Percentiles rank a stretch among this genome's conserved stretches.
phyloP scores from a whole-genome alignment of 2,113 vertebrate genomes.

The Nerophis lumbriciformis region DNA sequence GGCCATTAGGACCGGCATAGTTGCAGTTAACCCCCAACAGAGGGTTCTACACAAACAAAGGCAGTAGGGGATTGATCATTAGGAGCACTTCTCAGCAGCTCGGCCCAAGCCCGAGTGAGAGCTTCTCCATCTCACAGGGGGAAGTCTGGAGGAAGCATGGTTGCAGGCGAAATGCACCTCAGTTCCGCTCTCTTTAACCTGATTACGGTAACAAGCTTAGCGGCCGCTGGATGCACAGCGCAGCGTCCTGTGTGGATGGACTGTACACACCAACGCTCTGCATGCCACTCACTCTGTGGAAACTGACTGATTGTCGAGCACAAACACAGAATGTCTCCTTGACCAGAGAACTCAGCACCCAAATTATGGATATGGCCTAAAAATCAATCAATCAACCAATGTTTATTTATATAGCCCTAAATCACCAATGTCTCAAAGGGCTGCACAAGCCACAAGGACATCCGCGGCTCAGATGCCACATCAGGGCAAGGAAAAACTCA shows the following conservation, averaged over 20 bases:
- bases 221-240: conserved; percentile 45
- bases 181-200: conserved; percentile 63
- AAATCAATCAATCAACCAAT: too few species aligned
- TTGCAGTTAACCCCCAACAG: conserved; percentile 37
- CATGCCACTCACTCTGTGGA: conserved; percentile 15
- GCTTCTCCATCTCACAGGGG: conserved; percentile 41
- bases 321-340: background rate
- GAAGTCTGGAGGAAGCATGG: conserved; percentile 50
- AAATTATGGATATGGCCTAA: too few species aligned
- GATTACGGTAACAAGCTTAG: conserved; percentile 72
- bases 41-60: conserved; percentile 50
- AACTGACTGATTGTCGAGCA: conserved; percentile 28
- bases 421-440: too few species aligned
- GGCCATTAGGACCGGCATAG: conserved; percentile 51
- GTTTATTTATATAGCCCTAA: too few species aligned
- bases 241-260: too few species aligned
- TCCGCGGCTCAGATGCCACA: too few species aligned
- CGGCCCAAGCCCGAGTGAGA: conserved; percentile 36
- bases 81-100: conserved; percentile 34
- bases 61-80: conserved; percentile 48
- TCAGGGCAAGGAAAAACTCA: too few species aligned
- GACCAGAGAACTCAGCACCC: too few species aligned
- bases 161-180: conserved; percentile 41
- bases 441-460: too few species aligned
- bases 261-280: conserved; percentile 30